Evolutionary conservation across 2,113 vertebrate genomes (phyloP), one percentile per base, ranked within the genome.

Genomic region (Lathamus discolor): DNA sequence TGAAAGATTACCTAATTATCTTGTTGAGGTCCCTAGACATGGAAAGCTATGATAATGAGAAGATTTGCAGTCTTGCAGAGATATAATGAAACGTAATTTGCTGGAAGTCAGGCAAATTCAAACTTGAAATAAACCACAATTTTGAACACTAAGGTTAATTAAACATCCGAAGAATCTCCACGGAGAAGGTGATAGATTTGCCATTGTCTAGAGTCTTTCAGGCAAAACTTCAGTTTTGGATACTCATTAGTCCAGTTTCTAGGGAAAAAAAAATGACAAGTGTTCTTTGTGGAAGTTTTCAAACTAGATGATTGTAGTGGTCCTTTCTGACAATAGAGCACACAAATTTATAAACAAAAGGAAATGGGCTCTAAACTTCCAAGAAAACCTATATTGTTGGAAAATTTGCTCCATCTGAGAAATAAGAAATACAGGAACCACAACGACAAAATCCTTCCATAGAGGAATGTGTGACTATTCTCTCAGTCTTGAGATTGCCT

Each of bases 61-160:
- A 91, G 78, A 75, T 94, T 84, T 95, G 15, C n/a, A 86, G 77
- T 55, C 81, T 89, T 94, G 55, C 62, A 90, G 77, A 81, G 55
- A 79, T 95, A 81, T 44, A 87, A 68, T 54, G 33, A 91, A 94
- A 96, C 89, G 55, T 74, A 95, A 64, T 91, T 89, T 93, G 13
- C 66, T 91, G 39, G 81, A 92, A 94, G 57, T 84, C 61, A 68
- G 74, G 78, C 20, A 89, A 94, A 89, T 87, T 82, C 35, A 79
- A 82, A 10, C 61, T 85, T 89, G 43, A 95, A 87, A 92, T 94
- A 78, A 89, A 94, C 59, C 37, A 44, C 46, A 43, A 33, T 87
- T 96, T 93, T 95, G 55, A 93, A 61, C 29, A 55, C n/a, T 37
- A 73, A 87, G 19, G 39, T 75, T 94, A 96, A 94, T 91, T 91